Evolutionary conservation across 2,888 invertebrate species (phyloP).

Genomic region (Caenorhabditis sp.): DNA sequence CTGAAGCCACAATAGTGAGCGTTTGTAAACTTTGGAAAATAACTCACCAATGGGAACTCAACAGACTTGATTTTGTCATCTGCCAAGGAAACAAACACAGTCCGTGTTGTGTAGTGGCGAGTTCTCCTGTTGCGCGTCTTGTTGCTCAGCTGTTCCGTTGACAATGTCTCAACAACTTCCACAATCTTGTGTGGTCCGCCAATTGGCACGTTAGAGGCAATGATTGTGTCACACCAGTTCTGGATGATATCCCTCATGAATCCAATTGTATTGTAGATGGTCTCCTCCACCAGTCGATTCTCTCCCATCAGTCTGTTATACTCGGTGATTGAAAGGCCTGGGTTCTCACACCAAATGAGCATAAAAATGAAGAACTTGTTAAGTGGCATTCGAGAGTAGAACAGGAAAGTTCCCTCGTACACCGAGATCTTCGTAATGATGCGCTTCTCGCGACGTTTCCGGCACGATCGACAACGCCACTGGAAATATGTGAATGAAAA

Average conservation of each 20-base stretch:
- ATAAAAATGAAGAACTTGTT: conserved; percentile 69
- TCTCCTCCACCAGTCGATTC: conserved; percentile 65
- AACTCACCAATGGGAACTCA: conserved; percentile 45
- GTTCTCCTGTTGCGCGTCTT: conserved; percentile 62
- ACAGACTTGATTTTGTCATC: conserved; percentile 52
- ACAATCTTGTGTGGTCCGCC: conserved; percentile 57
- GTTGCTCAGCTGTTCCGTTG: conserved; percentile 61
- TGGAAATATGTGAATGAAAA: conserved; percentile 12
- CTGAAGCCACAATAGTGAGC: conserved; percentile 25
- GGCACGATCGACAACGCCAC: conserved; percentile 68
- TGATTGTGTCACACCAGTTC: conserved; percentile 62
- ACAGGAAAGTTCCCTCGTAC: conserved; percentile 66
- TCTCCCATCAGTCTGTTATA: conserved; percentile 64
- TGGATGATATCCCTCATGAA: conserved; percentile 68
- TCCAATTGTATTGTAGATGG: conserved; percentile 66
- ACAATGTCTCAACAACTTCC: conserved; percentile 62
- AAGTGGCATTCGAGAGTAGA: conserved; percentile 66
- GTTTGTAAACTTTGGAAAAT: conserved; percentile 2
- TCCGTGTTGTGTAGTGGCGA: conserved; percentile 57
- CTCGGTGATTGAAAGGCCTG: conserved; percentile 61
- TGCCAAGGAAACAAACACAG: conserved; percentile 56
- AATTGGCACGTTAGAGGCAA: conserved; percentile 48
- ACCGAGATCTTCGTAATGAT: conserved; percentile 67
- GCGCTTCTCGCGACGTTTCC: conserved; percentile 62
- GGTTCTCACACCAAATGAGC: conserved; percentile 66